Base-by-base conservation (phyloP, 2,113 vertebrate species). In the Phodopus roborovskii region DNA sequence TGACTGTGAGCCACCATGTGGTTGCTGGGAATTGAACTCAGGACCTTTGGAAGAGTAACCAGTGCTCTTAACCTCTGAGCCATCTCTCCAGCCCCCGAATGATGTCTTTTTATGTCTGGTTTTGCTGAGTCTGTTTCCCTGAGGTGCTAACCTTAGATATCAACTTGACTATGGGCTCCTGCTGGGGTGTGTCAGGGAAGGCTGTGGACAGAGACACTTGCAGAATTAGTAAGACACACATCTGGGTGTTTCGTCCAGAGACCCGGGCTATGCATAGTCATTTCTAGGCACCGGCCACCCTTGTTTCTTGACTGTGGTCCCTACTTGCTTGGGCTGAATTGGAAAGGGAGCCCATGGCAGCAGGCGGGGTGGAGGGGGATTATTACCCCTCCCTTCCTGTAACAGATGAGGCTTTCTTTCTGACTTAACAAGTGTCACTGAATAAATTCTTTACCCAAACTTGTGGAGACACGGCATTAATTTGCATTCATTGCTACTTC, bases 241-340 rank as follows among this genome's bases (percentile, higher is more conserved):
- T 36, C 42, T 86, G 19, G 39, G 3, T 5, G 7, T 7, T 10
- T 11, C 42, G 8, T 19, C 16, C 28, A 13, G 42, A 66, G 19
- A 33, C 48, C 48, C 0, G 13, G 15, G n/a, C 6, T 36, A 30
- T 39, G 6, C 33, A 36, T 6, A n/a, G 2, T 20, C 0, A 0
- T 74, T 3, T 22, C 45, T 48, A 22, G 3, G 22, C 33, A 33
- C 24, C 12, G 39, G 36, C 20, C 56, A 36, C 1, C 3, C 26
- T 36, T 24, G 42, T 1, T 42, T 60, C 28, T 45, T 26, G 11
- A 15, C 48, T 22, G 0, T 26, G 26, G 62, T 13, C 16, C 22
- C 22, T 4, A 12, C 60, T 19, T 33, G 19, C 53, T 42, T 19
- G 2, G 3, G 7, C 66, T 22, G 1, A 7, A 0, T 8, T 5